Evolutionary conservation across 2,888 invertebrate species (phyloP).

Genomic region (Gymnocheta viridis): DNA sequence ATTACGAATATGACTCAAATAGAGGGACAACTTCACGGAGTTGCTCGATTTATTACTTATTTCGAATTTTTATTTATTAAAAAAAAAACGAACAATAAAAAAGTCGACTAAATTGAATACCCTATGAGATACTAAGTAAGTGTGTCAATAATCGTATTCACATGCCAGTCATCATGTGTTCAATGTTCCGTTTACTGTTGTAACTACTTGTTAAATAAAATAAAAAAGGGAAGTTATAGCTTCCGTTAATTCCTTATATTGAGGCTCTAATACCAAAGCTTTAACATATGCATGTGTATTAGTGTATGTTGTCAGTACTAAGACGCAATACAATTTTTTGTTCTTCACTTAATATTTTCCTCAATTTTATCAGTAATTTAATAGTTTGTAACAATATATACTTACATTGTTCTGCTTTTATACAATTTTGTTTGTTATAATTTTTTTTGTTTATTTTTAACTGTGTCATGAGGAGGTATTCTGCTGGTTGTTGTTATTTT

Average conservation of each 20-base stretch:
- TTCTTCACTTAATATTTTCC: neutral
- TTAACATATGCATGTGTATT: neutral
- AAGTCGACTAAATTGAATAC: neutral
- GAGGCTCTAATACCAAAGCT: slow-evolving; percentile 30
- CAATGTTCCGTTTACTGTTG: slow-evolving; percentile 29
- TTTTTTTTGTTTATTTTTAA: neutral
- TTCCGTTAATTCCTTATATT: slow-evolving; percentile 61
- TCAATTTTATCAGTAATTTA: slow-evolving; percentile 34
- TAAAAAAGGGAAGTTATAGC: slow-evolving; percentile 53
- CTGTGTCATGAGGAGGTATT: slow-evolving; percentile 46
- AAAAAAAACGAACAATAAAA: neutral
- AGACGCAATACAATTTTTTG: neutral
- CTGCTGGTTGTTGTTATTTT: neutral
- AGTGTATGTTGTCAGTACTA: neutral
- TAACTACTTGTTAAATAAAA: neutral
- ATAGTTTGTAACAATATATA: slow-evolving; percentile 42
- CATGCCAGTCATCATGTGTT: neutral
- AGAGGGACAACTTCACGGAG: too few relatives aligned
- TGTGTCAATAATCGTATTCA: neutral
- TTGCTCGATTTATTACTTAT: too few relatives aligned
- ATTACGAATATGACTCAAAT: too few relatives aligned
- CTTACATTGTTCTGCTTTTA: slow-evolving; percentile 21
- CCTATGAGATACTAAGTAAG: neutral
- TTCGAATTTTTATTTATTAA: too few relatives aligned
- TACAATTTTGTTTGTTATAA: neutral